A percentile compares a stretch with the other conserved stretches of the same genome.
phyloP scores from a whole-genome alignment of 2,113 vertebrate species.

The Festucalex cinctus region DNA sequence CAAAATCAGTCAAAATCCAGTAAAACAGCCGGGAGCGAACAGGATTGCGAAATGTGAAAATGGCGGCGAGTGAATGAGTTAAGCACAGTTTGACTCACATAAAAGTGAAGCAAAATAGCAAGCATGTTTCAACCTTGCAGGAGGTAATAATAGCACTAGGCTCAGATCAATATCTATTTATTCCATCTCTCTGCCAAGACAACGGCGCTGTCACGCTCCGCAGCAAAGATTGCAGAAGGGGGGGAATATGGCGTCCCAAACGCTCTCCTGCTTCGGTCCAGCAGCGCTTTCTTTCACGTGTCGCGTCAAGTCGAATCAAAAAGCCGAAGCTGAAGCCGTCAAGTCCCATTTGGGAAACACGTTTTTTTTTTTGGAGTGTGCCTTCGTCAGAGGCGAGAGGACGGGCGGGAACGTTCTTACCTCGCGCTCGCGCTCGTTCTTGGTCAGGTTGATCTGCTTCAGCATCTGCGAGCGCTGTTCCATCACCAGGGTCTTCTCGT shows the following conservation, averaged over 20 bases:
- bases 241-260: constrained; percentile 33
- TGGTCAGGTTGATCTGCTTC: constrained; percentile 97
- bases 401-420: constrained; percentile 62
- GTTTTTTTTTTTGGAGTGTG: background rate
- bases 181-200: constrained; percentile 19
- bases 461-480: constrained; percentile 98
- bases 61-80: too few species aligned
- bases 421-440: constrained; percentile 94
- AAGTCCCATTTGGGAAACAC: constrained; percentile 16
- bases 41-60: too few species aligned
- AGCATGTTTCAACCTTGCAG: background rate
- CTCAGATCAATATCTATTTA: constrained; percentile 13
- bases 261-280: constrained; percentile 43
- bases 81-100: background rate
- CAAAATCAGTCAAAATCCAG: too few species aligned
- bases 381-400: background rate
- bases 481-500: constrained; percentile 98
- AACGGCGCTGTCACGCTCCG: constrained; percentile 11
- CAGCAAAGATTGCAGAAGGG: constrained; percentile 28
- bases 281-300: constrained; percentile 34
- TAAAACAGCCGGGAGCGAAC: too few species aligned
- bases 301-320: constrained; percentile 31
- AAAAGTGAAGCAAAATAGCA: background rate
- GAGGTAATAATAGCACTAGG: constrained; percentile 8
- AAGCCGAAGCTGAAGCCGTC: constrained; percentile 29